These are phyloP conservation scores for Bombus cullumanus DNA, from an alignment of 1,140 invertebrate species.

Conservation along the genomic window DNA sequence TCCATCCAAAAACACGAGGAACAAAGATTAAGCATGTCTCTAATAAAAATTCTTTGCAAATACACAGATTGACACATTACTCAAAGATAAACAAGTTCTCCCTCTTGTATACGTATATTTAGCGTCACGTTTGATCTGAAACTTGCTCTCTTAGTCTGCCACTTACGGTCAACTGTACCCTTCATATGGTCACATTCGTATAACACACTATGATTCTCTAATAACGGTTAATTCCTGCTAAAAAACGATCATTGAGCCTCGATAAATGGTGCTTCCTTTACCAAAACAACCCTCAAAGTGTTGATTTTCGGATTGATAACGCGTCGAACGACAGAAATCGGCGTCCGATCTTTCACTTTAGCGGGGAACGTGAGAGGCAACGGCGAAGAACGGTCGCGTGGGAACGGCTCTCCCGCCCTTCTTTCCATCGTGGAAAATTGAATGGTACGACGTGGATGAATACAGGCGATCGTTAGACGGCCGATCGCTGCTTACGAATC, in stretches of 20 bases:
- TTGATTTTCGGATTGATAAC: conserved; percentile 1
- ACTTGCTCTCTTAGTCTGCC: no score
- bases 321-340: conserved; percentile 42
- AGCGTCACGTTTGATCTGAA: background rate
- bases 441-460: conserved; percentile 64
- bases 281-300: background rate
- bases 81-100: background rate
- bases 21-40: background rate
- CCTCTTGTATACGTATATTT: background rate
- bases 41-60: background rate
- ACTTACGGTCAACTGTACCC: background rate
- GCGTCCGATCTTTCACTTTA: conserved; percentile 55
- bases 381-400: conserved; percentile 58
- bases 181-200: background rate
- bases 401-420: conserved; percentile 57
- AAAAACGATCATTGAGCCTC: background rate
- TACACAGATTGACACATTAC: background rate
- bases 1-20: background rate
- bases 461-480: conserved; percentile 61
- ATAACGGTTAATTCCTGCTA: background rate
- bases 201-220: background rate
- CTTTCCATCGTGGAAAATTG: conserved; percentile 66
- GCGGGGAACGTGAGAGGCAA: conserved; percentile 53
- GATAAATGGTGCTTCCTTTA: background rate
- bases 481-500: conserved; percentile 61